Evolutionary conservation across 2,797 vertebrate species (phyloP).

Genomic region (Diglossa cyanea): DNA sequence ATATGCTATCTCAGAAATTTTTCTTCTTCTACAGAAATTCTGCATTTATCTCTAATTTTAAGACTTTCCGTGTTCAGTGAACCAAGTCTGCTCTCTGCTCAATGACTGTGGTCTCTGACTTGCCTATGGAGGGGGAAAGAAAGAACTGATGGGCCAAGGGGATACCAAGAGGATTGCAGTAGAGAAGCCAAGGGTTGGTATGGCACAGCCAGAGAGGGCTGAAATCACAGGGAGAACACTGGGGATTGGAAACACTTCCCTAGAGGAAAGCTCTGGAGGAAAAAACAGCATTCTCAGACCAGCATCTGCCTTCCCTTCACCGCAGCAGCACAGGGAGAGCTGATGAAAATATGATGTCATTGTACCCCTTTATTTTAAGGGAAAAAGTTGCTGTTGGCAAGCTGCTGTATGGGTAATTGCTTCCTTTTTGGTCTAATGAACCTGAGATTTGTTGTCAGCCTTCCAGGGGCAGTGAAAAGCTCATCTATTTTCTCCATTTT

Average conservation of each 20-base stretch:
- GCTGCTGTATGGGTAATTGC: conserved; percentile 38
- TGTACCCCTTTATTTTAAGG: neutral
- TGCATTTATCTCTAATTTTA: neutral
- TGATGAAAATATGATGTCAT: neutral
- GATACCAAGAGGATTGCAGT: neutral
- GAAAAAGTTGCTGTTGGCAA: conserved; percentile 29
- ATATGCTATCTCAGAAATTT: neutral
- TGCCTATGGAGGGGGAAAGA: neutral
- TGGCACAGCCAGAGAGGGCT: neutral
- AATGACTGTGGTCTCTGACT: neutral
- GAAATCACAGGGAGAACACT: neutral
- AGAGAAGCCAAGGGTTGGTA: neutral
- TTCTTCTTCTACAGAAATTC: neutral
- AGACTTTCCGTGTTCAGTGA: neutral
- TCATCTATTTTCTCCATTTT: conserved; percentile 37
- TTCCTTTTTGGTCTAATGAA: conserved; percentile 44
- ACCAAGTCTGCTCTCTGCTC: neutral
- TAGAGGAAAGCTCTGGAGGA: neutral
- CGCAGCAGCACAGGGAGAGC: neutral
- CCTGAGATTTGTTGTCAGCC: conserved; percentile 38
- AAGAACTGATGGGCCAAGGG: neutral
- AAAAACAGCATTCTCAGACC: neutral
- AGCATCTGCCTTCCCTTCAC: neutral
- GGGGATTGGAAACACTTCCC: neutral
- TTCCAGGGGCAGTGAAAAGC: conserved; percentile 33